These are phyloP conservation scores for Sarcoramphus papa DNA, from an alignment of 2,797 vertebrate species.

Conservation along the genomic window DNA sequence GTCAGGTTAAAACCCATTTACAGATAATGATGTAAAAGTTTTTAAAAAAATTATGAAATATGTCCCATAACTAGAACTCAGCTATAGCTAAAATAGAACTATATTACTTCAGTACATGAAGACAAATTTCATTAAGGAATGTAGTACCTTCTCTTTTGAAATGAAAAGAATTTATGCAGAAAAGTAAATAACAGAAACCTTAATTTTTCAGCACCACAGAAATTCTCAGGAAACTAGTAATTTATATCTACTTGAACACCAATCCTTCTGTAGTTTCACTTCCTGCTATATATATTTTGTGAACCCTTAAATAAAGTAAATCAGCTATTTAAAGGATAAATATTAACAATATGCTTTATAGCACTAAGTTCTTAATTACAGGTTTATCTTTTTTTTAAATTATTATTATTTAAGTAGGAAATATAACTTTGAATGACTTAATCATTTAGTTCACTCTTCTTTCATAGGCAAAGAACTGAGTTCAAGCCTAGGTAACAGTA, in stretches of 20 bases:
- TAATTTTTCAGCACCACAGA: background rate
- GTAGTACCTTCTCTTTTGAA: background rate
- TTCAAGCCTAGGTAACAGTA: background rate
- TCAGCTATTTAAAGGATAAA: background rate
- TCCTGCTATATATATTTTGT: background rate
- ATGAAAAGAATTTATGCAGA: background rate
- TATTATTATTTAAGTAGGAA: background rate
- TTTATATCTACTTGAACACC: background rate
- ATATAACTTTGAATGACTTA: background rate
- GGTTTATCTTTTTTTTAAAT: background rate
- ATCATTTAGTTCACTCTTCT: background rate
- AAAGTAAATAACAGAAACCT: background rate
- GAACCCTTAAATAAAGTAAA: background rate
- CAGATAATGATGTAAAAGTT: constrained; percentile 60
- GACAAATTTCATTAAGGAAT: constrained; percentile 11
- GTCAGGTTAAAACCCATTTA: constrained; percentile 61
- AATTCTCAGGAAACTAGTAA: background rate
- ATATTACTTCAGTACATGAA: background rate
- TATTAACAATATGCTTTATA: background rate
- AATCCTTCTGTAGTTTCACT: background rate
- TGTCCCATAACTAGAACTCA: background rate
- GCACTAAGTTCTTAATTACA: background rate
- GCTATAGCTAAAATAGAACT: background rate
- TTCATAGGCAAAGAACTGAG: background rate
- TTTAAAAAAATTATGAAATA: constrained; percentile 10